Base-by-base conservation (phyloP, 53 echinoderm and acorn worm species). In the Antedon mediterranea region DNA sequence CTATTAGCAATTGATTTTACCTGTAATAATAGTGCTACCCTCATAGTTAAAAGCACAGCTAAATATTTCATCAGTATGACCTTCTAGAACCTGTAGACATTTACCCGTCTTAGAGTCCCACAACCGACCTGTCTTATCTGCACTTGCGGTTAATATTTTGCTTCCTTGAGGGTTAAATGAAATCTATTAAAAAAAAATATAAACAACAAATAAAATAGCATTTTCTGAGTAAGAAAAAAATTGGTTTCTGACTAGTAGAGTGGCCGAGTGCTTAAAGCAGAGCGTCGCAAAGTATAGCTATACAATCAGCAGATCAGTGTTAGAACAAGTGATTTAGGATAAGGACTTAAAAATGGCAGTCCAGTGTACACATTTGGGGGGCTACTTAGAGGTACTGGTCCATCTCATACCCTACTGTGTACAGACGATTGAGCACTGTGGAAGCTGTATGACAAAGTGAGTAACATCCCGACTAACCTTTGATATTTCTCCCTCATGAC, bases 11-110 rank as follows among this genome's bases (percentile, higher is more conserved):
- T 34, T 73, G 28, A 13, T 43, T 80, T 81, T 71, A 97, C 97
- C 97, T 90, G 97, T 97, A 14, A 97, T 97, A 71, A 97, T 87
- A 29, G 89, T 97, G 34, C 88, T 90, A 32, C 97, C 97, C 82
- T 97, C 92, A 43, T 97, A 97, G 81, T 97, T 97, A 81, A 89
- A 97, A 13, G 97, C 92, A 70, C 97, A 97, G 78, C 97, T 97
- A 79, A 97, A 97, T 29, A 97, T 97, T 73, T 97, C 97, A 75
- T 97, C 97, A 0, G 97, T 97, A 43, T 97, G 97, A 26, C 97
- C 97, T 43, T 97, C 97, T 20, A 97, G 72, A 0, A 88, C 80
- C 71, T 97, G 97, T 30, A 97, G 85, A 76, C 89, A 92, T 20
- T 82, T 84, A 26, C 97, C 97, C 0, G 92, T 84, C 41, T 76